Conservation (phyloP, 2,797 vertebrate species). For the Aselliscus stoliczkanus region DNA sequence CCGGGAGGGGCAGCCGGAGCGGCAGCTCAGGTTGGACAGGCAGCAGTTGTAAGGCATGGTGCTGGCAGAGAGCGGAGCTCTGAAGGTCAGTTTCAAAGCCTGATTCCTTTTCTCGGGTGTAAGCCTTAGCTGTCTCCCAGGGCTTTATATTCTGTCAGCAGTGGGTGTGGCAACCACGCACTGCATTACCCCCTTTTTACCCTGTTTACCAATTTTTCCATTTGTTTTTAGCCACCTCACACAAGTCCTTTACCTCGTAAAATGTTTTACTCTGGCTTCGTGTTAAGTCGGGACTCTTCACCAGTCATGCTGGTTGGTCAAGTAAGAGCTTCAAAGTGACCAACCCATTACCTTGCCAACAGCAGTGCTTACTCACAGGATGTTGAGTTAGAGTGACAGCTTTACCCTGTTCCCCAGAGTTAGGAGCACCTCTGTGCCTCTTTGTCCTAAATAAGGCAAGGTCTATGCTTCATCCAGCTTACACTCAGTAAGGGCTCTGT, state of each 20-base stretch:
- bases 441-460: background rate
- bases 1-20: conserved; percentile 40
- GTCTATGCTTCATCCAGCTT: background rate
- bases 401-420: background rate
- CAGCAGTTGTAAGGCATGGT: conserved; percentile 46
- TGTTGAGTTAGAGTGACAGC: background rate
- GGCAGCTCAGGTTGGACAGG: conserved; percentile 47
- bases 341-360: conserved; percentile 23
- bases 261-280: conserved; percentile 64
- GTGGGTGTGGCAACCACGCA: conserved; percentile 52
- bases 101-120: background rate
- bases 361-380: background rate
- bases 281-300: conserved; percentile 72
- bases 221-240: conserved; percentile 31
- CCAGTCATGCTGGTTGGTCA: background rate
- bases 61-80: background rate
- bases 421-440: background rate
- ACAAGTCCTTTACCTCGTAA: conserved; percentile 62
- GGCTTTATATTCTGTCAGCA: conserved; percentile 51
- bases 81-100: background rate
- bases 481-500: background rate
- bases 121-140: background rate
- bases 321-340: conserved; percentile 61
- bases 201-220: conserved; percentile 43
- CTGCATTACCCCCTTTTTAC: background rate